Percentiles rank a stretch among this genome's conserved stretches.
These are phyloP conservation scores for Coryphaenoides rupestris DNA, from an alignment of 2,113 vertebrate species.

Conservation along the genomic window DNA sequence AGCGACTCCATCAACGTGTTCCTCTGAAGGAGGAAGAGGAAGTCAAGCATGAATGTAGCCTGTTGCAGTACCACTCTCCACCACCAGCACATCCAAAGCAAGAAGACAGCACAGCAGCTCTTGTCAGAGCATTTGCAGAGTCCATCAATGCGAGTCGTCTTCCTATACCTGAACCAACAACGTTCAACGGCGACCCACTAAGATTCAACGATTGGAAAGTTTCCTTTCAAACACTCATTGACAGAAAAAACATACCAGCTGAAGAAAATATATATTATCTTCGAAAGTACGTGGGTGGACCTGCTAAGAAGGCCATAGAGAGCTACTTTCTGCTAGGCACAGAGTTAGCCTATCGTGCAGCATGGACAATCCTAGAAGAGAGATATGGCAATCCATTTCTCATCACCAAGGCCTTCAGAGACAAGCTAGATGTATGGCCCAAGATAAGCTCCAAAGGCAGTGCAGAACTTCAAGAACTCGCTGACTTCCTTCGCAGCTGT, in stretches of 20 bases:
- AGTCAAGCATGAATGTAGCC: slow-evolving; percentile 7
- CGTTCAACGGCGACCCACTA: slow-evolving; percentile 31
- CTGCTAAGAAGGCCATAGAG: slow-evolving; percentile 19
- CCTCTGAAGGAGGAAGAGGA: slow-evolving; percentile 7
- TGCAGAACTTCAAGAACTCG: slow-evolving; percentile 13
- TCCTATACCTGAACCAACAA: slow-evolving; percentile 27
- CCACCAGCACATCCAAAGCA: not conserved
- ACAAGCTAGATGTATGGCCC: slow-evolving; percentile 20
- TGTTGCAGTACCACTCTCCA: slow-evolving; percentile 1
- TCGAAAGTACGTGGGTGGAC: slow-evolving; percentile 18
- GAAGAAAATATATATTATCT: slow-evolving; percentile 25
- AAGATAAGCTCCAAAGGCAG: slow-evolving; percentile 21
- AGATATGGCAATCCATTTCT: slow-evolving; percentile 27
- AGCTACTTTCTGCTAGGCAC: slow-evolving; percentile 28
- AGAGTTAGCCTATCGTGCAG: slow-evolving; percentile 25
- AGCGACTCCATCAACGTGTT: slow-evolving; percentile 2
- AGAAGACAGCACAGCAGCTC: slow-evolving; percentile 1
- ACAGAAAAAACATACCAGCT: slow-evolving; percentile 21
- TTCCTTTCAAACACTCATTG: slow-evolving; percentile 27
- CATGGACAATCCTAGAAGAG: slow-evolving; percentile 31
- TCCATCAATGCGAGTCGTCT: slow-evolving; percentile 8
- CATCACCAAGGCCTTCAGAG: slow-evolving; percentile 29
- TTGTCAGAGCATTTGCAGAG: slow-evolving; percentile 6
- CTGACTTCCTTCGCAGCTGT: too few species aligned
- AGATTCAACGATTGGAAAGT: slow-evolving; percentile 29